Conservation (phyloP, 2,797 vertebrate species). For the Cyprinella venusta region DNA sequence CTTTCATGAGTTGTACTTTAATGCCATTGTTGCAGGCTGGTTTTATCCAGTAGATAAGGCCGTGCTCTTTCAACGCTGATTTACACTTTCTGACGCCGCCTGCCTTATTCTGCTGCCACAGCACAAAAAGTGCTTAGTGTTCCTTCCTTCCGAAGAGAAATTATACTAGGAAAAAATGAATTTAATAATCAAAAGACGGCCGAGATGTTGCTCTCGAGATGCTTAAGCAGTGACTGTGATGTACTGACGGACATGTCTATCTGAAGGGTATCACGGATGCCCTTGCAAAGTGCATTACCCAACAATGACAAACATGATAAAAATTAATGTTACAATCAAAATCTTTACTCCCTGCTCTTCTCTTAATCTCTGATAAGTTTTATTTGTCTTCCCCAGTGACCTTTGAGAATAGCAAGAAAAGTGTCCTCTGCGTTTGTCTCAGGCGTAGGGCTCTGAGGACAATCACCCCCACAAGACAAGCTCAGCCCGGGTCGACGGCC, state of each 20-base stretch:
- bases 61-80: constrained; percentile 70
- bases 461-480: constrained; percentile 41
- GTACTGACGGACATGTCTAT: background rate
- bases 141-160: constrained; percentile 66
- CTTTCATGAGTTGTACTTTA: constrained; percentile 75
- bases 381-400: constrained; percentile 38
- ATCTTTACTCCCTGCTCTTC: background rate
- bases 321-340: background rate
- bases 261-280: constrained; percentile 3
- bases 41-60: constrained; percentile 77
- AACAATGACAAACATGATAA: constrained; percentile 11
- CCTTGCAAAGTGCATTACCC: constrained; percentile 21
- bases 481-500: constrained; percentile 20
- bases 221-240: background rate
- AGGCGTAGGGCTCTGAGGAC: constrained; percentile 31
- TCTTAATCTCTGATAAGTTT: constrained; percentile 1
- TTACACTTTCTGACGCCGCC: constrained; percentile 56
- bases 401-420: constrained; percentile 28
- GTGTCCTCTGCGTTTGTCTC: constrained; percentile 37
- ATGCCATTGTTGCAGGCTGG: constrained; percentile 75
- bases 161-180: constrained; percentile 53
- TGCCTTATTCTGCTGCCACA: constrained; percentile 68
- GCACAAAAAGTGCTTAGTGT: constrained; percentile 79
- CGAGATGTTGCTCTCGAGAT: constrained; percentile 3
- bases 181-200: constrained; percentile 51